Conservation (phyloP, 2,113 vertebrate species). For the Phyllopteryx taeniolatus region DNA sequence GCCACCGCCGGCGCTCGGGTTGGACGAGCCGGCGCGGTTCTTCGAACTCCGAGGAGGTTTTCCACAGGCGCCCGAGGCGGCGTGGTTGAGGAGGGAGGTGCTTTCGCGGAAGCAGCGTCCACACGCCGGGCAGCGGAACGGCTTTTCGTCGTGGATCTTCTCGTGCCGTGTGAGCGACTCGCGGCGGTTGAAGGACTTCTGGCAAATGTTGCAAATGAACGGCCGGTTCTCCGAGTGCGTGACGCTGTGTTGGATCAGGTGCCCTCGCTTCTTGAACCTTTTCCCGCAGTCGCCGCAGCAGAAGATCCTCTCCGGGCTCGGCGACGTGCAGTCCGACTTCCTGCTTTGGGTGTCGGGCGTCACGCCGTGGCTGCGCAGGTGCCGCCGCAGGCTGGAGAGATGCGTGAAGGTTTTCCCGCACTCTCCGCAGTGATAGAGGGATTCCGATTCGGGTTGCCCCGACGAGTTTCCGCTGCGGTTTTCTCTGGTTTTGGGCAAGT, state of each 20-base stretch:
- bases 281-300: constrained; percentile 88
- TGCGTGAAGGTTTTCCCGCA: constrained; percentile 79
- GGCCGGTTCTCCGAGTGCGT: constrained; percentile 89
- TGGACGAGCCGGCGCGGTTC: constrained; percentile 23
- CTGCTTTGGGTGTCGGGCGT: constrained; percentile 59
- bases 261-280: constrained; percentile 87
- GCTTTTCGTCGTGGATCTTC: constrained; percentile 86
- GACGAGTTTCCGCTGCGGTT: constrained; percentile 51
- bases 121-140: constrained; percentile 84
- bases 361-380: constrained; percentile 75
- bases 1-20: constrained; percentile 37
- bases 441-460: constrained; percentile 67
- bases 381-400: constrained; percentile 75
- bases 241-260: constrained; percentile 90
- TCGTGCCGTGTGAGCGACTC: constrained; percentile 89
- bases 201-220: constrained; percentile 82
- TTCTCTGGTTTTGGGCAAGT: constrained; percentile 64
- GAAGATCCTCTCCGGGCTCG: constrained; percentile 75
- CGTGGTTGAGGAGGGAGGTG: constrained; percentile 87
- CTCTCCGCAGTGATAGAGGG: constrained; percentile 76
- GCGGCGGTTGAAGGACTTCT: constrained; percentile 87
- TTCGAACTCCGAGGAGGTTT: constrained; percentile 69
- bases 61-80: constrained; percentile 79
- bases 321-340: constrained; percentile 66
- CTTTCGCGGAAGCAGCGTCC: constrained; percentile 87